Conservation (phyloP, 2,888 invertebrate genomes). For the Brassicogethes aeneus region DNA sequence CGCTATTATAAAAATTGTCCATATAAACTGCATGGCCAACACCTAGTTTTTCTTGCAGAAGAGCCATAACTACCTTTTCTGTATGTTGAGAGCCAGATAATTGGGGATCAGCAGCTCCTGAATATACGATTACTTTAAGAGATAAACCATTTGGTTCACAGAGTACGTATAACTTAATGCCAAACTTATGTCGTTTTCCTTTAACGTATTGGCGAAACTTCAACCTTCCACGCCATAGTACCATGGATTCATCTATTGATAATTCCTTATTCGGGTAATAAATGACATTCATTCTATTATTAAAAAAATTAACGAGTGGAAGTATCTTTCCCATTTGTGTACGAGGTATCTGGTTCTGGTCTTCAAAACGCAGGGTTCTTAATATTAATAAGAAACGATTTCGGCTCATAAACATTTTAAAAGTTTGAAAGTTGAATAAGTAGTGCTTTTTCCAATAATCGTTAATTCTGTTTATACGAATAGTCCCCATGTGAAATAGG, state of each 20-base stretch:
- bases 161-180: conserved; percentile 29
- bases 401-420: conserved; percentile 28
- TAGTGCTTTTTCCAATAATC: conserved; percentile 34
- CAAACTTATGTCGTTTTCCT: conserved; percentile 31
- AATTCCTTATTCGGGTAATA: conserved; percentile 18
- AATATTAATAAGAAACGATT: conserved; percentile 31
- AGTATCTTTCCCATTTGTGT: conserved; percentile 28
- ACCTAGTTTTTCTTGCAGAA: neutral
- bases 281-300: conserved; percentile 11
- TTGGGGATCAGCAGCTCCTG: neutral
- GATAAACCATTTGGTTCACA: conserved; percentile 28
- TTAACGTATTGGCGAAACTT: conserved; percentile 29
- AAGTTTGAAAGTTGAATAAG: conserved; percentile 27
- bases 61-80: neutral
- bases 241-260: conserved; percentile 18
- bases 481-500: conserved; percentile 33
- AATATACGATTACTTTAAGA: neutral
- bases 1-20: neutral
- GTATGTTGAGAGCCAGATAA: neutral
- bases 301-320: conserved; percentile 31
- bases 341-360: conserved; percentile 13
- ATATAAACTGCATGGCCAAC: neutral
- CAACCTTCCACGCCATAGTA: conserved; percentile 25
- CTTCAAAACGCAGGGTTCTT: conserved; percentile 28
- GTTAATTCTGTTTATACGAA: conserved; percentile 24